phyloP scores from a whole-genome alignment of 2,797 vertebrate species.

The Takifugu rubripes region DNA sequence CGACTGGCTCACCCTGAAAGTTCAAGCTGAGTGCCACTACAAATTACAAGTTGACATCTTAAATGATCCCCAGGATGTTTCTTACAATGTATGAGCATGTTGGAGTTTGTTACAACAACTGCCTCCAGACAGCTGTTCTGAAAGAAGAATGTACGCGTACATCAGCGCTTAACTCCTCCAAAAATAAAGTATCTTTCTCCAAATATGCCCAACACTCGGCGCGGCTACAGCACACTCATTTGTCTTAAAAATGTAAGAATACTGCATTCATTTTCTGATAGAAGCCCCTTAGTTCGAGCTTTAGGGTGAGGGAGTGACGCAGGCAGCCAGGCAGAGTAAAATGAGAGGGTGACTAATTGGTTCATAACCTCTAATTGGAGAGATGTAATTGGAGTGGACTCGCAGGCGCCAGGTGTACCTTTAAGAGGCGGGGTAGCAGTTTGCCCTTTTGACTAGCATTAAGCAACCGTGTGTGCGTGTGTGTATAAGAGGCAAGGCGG shows the following conservation, averaged over 20 bases:
- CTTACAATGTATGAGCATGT: conserved; percentile 61
- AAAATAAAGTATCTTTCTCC: conserved; percentile 15
- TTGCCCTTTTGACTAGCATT: conserved; percentile 66
- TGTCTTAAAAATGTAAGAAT: conserved; percentile 13
- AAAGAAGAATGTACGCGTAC: conserved; percentile 53
- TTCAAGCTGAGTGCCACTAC: conserved; percentile 70
- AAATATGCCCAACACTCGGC: too few relatives aligned
- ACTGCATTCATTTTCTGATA: conserved; percentile 52
- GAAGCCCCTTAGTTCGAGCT: conserved; percentile 61
- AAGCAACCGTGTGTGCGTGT: conserved; percentile 13
- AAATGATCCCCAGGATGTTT: conserved; percentile 63
- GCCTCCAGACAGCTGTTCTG: conserved; percentile 55
- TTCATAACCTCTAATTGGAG: conserved; percentile 74
- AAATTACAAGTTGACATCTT: conserved; percentile 74
- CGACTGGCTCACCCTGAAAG: conserved; percentile 69
- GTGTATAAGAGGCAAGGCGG: conserved; percentile 7
- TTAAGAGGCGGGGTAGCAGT: conserved; percentile 60
- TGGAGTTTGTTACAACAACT: conserved; percentile 51
- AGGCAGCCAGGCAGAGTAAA: conserved; percentile 67
- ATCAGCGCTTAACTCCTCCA: conserved; percentile 32
- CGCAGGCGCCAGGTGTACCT: conserved; percentile 76
- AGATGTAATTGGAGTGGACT: conserved; percentile 77
- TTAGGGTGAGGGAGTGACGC: conserved; percentile 43
- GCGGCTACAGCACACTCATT: too few relatives aligned
- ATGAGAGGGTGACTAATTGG: conserved; percentile 82